A percentile compares a stretch with the other conserved stretches of the same genome.
These are phyloP conservation scores for Spilarctia lutea DNA, from an alignment of 2,888 invertebrate species.

Conservation along the genomic window DNA sequence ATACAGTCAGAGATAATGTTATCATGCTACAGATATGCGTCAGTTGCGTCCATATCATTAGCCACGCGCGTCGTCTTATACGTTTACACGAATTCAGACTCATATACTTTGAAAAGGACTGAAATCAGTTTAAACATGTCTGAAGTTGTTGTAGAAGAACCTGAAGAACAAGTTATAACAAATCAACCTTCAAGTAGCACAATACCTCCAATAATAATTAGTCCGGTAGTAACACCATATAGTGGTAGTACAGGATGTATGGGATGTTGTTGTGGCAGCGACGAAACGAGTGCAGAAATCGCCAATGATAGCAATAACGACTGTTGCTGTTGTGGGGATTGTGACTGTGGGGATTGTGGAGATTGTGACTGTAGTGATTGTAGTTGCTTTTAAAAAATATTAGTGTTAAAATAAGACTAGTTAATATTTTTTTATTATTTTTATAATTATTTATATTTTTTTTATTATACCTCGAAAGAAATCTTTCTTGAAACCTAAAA, in stretches of 20 bases:
- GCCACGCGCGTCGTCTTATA: neutral
- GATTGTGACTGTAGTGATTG: neutral
- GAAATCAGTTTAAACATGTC: neutral
- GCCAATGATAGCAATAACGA: neutral
- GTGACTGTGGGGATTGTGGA: neutral
- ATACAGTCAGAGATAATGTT: too few species aligned
- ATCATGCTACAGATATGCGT: neutral
- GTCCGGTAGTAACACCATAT: neutral
- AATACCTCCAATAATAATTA: neutral
- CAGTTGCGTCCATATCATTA: neutral
- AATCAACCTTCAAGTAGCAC: slow-evolving; percentile 18
- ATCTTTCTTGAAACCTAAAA: too few species aligned
- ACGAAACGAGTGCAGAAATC: neutral
- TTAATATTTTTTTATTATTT: too few species aligned
- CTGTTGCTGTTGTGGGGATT: slow-evolving; percentile 3
- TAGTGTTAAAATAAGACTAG: too few species aligned
- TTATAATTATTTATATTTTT: too few species aligned
- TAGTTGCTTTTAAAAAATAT: neutral
- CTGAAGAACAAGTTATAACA: slow-evolving; percentile 21
- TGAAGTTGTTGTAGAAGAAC: too few species aligned
- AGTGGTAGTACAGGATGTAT: neutral
- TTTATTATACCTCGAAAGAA: too few species aligned
- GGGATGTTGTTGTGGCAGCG: neutral
- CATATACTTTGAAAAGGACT: neutral
- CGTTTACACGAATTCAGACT: too few species aligned